Base-by-base conservation (phyloP, 35 echinoderm and acorn worm species). In the Chiridota heheva region DNA sequence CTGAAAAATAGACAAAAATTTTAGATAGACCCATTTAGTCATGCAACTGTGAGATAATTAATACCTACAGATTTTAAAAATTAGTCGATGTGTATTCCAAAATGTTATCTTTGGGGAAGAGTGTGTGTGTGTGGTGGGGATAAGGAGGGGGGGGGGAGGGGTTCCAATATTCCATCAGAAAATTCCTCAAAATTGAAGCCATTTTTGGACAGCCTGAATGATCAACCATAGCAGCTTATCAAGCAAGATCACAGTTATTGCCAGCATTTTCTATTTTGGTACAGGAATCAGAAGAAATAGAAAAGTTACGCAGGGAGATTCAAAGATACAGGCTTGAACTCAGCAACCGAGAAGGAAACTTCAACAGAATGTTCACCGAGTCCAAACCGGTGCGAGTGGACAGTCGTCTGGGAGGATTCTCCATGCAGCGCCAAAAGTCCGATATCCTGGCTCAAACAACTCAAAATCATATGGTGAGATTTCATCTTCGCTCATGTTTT, bases 291-390 rank as follows among this genome's bases (percentile, higher is more conserved):
- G 78, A 86, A 77, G 92, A 96, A 56, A 39, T 96, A 15, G 92
- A 96, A 30, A 72, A 83, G 28, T 40, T 96, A 24, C 80, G 62
- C 43, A 45, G 77, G 34, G 92, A 96, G 66, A 69, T 96, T 16
- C 49, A 70, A 22, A 57, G 78, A 31, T 96, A 96, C 40, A 58
- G 73, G 5, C 63, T 90, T 67, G 92, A 96, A 56, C 78, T 96
- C 1, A 78, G 82, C 40, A 96, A 96, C 42, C 51, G 92, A 47
- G 92, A 96, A 58, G 92, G 87, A 0, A 96, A 96, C 41, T 96
- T 96, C 70, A 96, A 96, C 73, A 75, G 92, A 2, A 90, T 96
- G 87, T 90, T 90, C 47, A 85, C 92, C 36, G 70, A 82, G 24
- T 82, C 78, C 26, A 58, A 63, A 22, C 92, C 92, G 25, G 70